Percentiles rank a stretch among this genome's conserved stretches.
phyloP scores from a whole-genome alignment of 2,797 vertebrate species.

The Leptodactylus fallax region DNA sequence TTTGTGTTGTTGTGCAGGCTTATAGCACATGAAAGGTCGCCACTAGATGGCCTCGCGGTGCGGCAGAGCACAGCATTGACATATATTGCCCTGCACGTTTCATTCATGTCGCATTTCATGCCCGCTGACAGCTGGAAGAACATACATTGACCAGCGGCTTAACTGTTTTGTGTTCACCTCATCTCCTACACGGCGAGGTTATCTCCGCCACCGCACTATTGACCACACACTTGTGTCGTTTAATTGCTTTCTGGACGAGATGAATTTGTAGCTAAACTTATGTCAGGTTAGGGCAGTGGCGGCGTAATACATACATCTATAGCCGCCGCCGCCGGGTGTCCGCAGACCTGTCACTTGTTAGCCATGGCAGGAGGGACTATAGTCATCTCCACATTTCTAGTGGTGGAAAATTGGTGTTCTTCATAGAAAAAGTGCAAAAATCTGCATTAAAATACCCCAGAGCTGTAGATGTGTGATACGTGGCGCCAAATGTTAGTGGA shows the following conservation, averaged over 20 bases:
- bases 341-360: conserved; percentile 12
- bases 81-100: neutral
- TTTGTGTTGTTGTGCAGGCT: neutral
- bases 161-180: conserved; percentile 52
- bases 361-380: neutral
- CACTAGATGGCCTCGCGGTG: neutral
- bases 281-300: conserved; percentile 54
- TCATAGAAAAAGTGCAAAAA: neutral
- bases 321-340: neutral
- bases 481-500: too few relatives aligned
- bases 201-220: conserved; percentile 57
- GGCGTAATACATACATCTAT: conserved; percentile 16
- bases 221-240: conserved; percentile 55
- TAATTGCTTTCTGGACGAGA: conserved; percentile 55
- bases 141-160: conserved; percentile 48
- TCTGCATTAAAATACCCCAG: neutral
- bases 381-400: neutral
- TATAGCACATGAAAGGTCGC: neutral
- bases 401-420: conserved; percentile 4
- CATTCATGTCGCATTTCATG: conserved; percentile 7
- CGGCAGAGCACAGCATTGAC: neutral
- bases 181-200: conserved; percentile 50
- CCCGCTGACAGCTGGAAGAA: conserved; percentile 46
- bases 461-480: neutral
- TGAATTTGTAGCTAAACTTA: conserved; percentile 54